Conservation (phyloP, 2,888 invertebrate species). For the Heliconius ethilla region DNA sequence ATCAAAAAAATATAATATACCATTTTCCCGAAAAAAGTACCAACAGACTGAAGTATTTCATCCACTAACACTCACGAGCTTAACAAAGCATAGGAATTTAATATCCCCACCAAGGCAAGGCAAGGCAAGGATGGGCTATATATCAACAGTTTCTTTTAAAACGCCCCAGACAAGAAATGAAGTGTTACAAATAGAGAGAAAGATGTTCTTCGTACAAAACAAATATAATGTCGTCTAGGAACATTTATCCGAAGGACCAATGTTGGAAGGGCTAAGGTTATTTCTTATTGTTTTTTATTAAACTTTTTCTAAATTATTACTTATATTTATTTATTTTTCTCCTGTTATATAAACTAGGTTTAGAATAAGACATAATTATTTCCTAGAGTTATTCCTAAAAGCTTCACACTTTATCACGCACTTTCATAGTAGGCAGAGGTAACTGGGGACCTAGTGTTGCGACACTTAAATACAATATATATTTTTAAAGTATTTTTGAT, state of each 20-base stretch:
- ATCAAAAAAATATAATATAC: too few relatives aligned
- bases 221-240: constrained; percentile 29
- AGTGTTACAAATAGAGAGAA: constrained; percentile 32
- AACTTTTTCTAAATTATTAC: too few relatives aligned
- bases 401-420: too few relatives aligned
- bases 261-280: constrained; percentile 1
- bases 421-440: too few relatives aligned
- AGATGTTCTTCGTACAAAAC: constrained; percentile 30
- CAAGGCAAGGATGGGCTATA: background rate
- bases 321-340: too few relatives aligned
- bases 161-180: constrained; percentile 27
- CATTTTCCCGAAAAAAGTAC: background rate
- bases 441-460: too few relatives aligned
- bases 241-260: constrained; percentile 33
- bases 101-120: constrained; percentile 4
- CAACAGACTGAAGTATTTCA: background rate
- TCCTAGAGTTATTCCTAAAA: too few relatives aligned
- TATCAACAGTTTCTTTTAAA: constrained; percentile 19
- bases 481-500: too few relatives aligned
- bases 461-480: too few relatives aligned
- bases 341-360: too few relatives aligned
- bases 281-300: background rate
- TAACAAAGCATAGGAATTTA: constrained; percentile 21
- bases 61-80: constrained; percentile 1
- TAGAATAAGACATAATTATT: too few relatives aligned